phyloP scores from a whole-genome alignment of 2,888 invertebrate genomes.

The Fragum sueziense region DNA sequence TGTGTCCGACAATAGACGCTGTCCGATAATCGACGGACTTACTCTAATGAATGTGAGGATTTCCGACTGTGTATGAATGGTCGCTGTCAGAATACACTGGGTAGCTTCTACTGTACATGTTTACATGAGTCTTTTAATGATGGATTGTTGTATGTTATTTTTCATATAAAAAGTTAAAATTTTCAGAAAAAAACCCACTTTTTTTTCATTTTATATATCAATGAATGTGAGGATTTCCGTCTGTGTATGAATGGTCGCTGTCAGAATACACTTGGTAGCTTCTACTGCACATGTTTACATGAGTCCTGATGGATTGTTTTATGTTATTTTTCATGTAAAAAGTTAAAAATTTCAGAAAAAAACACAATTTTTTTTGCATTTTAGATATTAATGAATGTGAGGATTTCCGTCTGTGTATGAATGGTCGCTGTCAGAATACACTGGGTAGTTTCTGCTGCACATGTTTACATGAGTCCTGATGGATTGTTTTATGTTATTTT shows the following conservation, averaged over 20 bases:
- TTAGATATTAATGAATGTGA: constrained; percentile 92
- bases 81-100: constrained; percentile 89
- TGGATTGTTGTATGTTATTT: too few species aligned
- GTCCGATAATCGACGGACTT: too few species aligned
- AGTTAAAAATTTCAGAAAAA: too few species aligned
- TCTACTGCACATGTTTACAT: constrained; percentile 89
- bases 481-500: too few species aligned
- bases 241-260: constrained; percentile 91
- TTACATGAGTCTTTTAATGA: too few species aligned
- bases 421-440: constrained; percentile 90
- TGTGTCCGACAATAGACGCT: too few species aligned
- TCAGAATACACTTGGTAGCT: constrained; percentile 89
- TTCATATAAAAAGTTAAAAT: too few species aligned
- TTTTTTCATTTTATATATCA: constrained; percentile 85
- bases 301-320: too few species aligned
- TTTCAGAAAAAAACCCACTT: too few species aligned
- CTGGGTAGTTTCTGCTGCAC: constrained; percentile 90
- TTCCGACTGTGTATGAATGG: constrained; percentile 89
- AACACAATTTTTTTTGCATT: neutral
- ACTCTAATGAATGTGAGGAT: constrained; percentile 92
- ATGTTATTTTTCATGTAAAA: too few species aligned
- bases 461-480: constrained; percentile 89
- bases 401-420: constrained; percentile 88
- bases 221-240: constrained; percentile 89
- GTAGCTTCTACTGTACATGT: constrained; percentile 91